phyloP scores from a whole-genome alignment of 2,797 vertebrate species.

The Nyctibius grandis region DNA sequence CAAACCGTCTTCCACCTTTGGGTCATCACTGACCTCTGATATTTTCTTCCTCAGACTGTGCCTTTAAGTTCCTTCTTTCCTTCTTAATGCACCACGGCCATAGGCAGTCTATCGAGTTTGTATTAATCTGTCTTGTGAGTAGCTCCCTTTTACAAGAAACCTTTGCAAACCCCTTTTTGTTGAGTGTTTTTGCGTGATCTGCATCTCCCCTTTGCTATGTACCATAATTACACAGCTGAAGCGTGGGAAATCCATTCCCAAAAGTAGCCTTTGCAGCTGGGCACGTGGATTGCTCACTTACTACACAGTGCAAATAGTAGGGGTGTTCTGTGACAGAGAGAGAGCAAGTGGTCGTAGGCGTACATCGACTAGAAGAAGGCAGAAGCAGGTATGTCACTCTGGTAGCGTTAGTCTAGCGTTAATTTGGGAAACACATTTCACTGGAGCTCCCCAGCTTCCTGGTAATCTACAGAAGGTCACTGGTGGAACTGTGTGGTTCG shows the following conservation, averaged over 20 bases:
- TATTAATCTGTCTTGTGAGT: background rate
- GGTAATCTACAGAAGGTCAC: background rate
- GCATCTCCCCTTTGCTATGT: background rate
- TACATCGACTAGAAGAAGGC: background rate
- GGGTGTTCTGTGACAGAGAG: background rate
- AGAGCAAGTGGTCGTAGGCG: background rate
- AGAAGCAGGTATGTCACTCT: background rate
- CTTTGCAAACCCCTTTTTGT: background rate
- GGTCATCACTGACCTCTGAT: background rate
- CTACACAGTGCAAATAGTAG: background rate
- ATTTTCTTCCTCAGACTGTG: constrained; percentile 28
- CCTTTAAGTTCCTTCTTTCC: constrained; percentile 27
- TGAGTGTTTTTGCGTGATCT: background rate
- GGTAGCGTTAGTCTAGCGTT: background rate
- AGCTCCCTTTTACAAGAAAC: background rate
- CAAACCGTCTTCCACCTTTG: constrained; percentile 9
- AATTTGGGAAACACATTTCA: background rate
- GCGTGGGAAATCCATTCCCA: background rate
- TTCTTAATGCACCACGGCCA: rapidly evolving
- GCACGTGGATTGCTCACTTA: background rate
- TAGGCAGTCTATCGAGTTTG: background rate
- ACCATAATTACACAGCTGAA: background rate
- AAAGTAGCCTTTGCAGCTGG: background rate
- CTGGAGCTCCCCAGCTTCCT: background rate
- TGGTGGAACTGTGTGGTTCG: background rate